A percentile compares a stretch with the other conserved stretches of the same genome.
Conservation (phyloP, 30 jellyfish, hydroid and myxozoan species). For the Hydractinia symbiolongicarpus region DNA sequence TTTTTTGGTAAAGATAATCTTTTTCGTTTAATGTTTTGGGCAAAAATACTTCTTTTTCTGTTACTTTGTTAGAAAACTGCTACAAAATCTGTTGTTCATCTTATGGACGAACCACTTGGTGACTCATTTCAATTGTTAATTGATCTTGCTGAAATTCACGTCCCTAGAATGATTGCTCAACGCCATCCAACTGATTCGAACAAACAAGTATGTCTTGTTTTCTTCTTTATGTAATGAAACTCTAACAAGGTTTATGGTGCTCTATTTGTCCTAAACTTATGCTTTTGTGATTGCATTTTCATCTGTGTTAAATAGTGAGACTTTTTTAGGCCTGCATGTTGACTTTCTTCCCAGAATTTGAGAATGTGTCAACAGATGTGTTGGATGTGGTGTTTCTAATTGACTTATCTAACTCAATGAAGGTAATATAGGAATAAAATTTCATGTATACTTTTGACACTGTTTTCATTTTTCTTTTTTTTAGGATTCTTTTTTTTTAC, state of each 20-base stretch:
- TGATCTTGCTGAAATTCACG: constrained; percentile 79
- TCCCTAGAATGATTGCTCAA: constrained; percentile 82
- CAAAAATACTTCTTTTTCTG: no score
- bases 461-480: no score
- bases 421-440: not conserved
- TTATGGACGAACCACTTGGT: constrained; percentile 36
- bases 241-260: no score
- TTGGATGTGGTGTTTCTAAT: constrained; percentile 42
- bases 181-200: constrained; percentile 48
- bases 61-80: constrained; percentile 51
- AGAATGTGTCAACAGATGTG: constrained; percentile 5
- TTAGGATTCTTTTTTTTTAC: no score
- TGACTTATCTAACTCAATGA: constrained; percentile 73
- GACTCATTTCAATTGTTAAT: constrained; percentile 64
- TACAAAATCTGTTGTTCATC: constrained; percentile 66
- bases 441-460: no score
- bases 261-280: not conserved
- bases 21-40: not conserved
- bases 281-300: not conserved
- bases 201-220: constrained; percentile 38
- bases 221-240: no score
- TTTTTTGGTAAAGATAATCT: not conserved
- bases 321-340: constrained; percentile 66
- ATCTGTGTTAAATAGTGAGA: not conserved
- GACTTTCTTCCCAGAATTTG: constrained; percentile 82